Evolutionary conservation across 2,888 invertebrate species (phyloP), one percentile per base, ranked within the genome.

Genomic region (Lepidocyrtinus sp.): DNA sequence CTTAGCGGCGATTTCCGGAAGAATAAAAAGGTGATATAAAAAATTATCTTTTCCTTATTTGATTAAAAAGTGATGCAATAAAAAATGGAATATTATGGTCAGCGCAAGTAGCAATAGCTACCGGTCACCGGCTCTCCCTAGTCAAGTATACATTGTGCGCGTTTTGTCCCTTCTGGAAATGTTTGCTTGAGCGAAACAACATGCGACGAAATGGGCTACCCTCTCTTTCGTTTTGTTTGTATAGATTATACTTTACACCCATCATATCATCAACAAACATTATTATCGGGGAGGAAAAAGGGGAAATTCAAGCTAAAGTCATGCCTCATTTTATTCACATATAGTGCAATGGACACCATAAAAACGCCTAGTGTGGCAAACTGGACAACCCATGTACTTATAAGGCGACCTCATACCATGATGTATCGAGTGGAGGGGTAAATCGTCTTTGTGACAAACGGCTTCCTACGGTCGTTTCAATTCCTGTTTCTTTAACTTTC

Each of bases 301-400:
- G 76, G 77, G 70, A 59, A 59, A 73, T 73, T 61, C 72, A 59
- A 59, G 59, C 15, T 22, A 55, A 73, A 73, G 74, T 59, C 79
- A 79, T 74, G 74, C 74, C 70, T 79, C 68, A 72, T 78, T 78
- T 78, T 78, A 78, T 78, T 78, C 77, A 74, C 69, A 74, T 70
- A 70, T 65, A 74, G 79, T 70, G 75, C 19, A 71, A 62, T 55
- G 71, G 67, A 75, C 70, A 80, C 71, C 71, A 75, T 75, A 80
- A 75, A 79, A 80, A 80, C 80, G 80, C 80, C 80, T 80, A 62
- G 71, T 80, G 80, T 75, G 80, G 75, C 65, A 62, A 69, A 75
- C 55, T 71, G 80, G 80, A 80, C 80, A 80, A 75, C 80, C 80
- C 80, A 80, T 80, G 80, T 72, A 80, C 80, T 71, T 80, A 80